phyloP scores from a whole-genome alignment of 2,888 invertebrate species.

The Latrodectus elegans region DNA sequence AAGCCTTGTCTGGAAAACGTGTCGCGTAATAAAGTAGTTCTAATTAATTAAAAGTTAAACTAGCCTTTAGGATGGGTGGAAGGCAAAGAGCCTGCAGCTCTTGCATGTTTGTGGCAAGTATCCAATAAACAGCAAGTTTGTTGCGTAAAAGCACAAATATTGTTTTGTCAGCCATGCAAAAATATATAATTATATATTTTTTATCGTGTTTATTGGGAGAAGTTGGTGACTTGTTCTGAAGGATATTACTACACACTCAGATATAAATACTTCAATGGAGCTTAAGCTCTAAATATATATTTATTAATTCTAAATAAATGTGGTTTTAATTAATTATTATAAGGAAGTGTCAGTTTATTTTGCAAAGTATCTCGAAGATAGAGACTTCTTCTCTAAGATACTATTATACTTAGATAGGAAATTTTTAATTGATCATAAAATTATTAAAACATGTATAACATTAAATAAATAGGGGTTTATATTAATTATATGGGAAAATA shows the following conservation, averaged over 20 bases:
- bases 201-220: conserved; percentile 33
- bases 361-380: too few relatives aligned
- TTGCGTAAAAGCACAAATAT: conserved; percentile 33
- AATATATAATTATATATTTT: conserved; percentile 52
- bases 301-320: neutral
- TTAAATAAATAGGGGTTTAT: too few relatives aligned
- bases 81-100: conserved; percentile 15
- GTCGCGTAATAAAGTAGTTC: conserved; percentile 64
- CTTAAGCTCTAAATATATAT: too few relatives aligned
- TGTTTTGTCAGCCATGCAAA: conserved; percentile 57
- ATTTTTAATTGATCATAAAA: too few relatives aligned
- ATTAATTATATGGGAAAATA: too few relatives aligned
- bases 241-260: conserved; percentile 23
- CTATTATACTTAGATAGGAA: too few relatives aligned
- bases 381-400: too few relatives aligned
- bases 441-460: too few relatives aligned
- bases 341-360: too few relatives aligned
- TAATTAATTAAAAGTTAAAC: conserved; percentile 69
- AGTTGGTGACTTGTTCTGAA: neutral
- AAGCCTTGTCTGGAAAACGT: conserved; percentile 59
- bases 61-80: conserved; percentile 30
- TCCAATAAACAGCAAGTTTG: conserved; percentile 59
- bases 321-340: too few relatives aligned
- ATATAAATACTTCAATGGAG: too few relatives aligned
- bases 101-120: conserved; percentile 61